Base-by-base conservation (phyloP, 2,797 vertebrate species). In the Mallotus villosus region DNA sequence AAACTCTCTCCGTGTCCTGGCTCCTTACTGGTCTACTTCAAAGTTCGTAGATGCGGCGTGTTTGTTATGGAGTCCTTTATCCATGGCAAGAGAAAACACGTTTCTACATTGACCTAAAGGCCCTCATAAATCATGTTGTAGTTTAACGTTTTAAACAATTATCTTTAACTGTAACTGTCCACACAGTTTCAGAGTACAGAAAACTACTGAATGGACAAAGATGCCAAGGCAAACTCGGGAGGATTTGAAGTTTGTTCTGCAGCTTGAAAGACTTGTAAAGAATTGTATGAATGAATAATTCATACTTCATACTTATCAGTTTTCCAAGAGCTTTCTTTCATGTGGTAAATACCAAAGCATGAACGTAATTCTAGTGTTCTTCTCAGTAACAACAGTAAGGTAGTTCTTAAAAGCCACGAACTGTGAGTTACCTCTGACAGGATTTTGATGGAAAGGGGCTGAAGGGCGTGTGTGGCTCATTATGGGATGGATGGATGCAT, bases 401-500 rank as follows among this genome's bases (percentile, higher is more conserved):
- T 21, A 46, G 27, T 41, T 5, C 21, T 37, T 53, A 16, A 14
- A 59, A 65, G 57, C 63, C 70, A 70, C 49, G 51, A 65, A 46
- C 14, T 3, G 24, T 77, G 73, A 79, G 57, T 70, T 77, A 72
- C 46, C 70, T 65, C 34, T 9, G 17, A 41, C 64, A 67, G 69
- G 63, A 63, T 61, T 67, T 27, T 37, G 46, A 46, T 70, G 46
- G 34, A 37, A 51, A 55, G 21, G 21, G 25, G 46, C 37, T n/a
- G 17, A 49, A 34, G 22, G 27, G 60, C 58, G 67, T 58, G 46
- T 17, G 24, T 25, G 19, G 12, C 32, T 72, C 70, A 66, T 59
- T 34, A 64, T 84, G 81, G 75, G 81, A 86, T 79, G 41, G 57
- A 71, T 46, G 41, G 46, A 49, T 14, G 11, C 8, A 24, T 32